phyloP scores from a whole-genome alignment of 2,113 vertebrate genomes.

The Bettongia penicillata region DNA sequence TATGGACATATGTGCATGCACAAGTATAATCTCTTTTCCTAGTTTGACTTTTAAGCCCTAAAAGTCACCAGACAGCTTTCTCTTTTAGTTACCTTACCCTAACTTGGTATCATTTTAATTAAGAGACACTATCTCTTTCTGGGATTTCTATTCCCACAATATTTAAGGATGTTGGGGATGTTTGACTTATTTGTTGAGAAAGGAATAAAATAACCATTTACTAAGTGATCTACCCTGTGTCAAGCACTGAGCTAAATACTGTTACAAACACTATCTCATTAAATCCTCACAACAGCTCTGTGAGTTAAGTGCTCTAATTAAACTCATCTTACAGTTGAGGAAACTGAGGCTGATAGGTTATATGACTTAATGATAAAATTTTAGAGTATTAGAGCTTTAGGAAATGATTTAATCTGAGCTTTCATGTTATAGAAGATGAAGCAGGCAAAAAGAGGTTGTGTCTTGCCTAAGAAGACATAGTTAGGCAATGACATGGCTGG shows the following conservation, averaged over 20 bases:
- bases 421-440: background rate
- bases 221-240: background rate
- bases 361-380: background rate
- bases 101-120: background rate
- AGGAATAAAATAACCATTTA: background rate
- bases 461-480: background rate
- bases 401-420: background rate
- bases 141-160: background rate
- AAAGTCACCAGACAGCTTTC: background rate
- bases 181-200: background rate
- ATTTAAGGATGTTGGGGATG: background rate
- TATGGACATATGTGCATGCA: background rate
- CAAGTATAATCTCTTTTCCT: background rate
- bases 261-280: background rate
- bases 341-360: background rate
- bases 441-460: background rate
- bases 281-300: background rate
- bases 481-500: background rate
- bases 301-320: background rate
- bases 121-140: background rate
- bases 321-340: background rate
- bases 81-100: background rate
- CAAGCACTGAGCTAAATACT: background rate
- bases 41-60: background rate
- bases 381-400: background rate